Evolutionary conservation across 2,888 invertebrate species (phyloP), one percentile per base, ranked within the genome.

Genomic region (Dryocosmus kuriphilus): DNA sequence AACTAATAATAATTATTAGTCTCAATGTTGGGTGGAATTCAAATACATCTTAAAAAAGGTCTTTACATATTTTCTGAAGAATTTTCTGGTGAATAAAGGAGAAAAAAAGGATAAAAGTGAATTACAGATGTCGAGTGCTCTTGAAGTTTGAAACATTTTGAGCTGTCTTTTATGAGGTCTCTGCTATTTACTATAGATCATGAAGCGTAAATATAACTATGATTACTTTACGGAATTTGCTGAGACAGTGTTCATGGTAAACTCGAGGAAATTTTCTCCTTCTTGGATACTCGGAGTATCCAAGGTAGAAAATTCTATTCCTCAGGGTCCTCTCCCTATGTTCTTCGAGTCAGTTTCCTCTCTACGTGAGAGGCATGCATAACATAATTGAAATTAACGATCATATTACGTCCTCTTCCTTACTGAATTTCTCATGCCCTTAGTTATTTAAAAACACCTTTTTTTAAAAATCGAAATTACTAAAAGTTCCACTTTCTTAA

Each of bases 291-390:
- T 19, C n/a, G 14, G n/a, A 71, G 41, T 41, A 46, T 19, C 41
- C 67, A 46, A 67, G 46, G 46, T n/a, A n/a, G n/a, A n/a, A 65
- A 65, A 65, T 65, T 51, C 30, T 71, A 71, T 65, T 65, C 65
- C 38, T 65, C 24, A 51, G 51, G n/a, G 51, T 32, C 51, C n/a
- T 51, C 51, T 51, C 8, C n/a, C n/a, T n/a, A n/a, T 67, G 30
- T 71, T 51, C 19, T 71, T n/a, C 30, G 22, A 51, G 51, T 46
- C 51, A 71, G 71, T n/a, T 71, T 71, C 14, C 71, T 51, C 27
- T 71, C 71, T 71, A 71, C 71, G 71, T 71, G 71, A 51, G 71
- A 71, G 14, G 71, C 71, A 30, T 71, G 30, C 71, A 55, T 51
- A 51, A 51, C 71, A 32, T 32, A 71, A 46, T 71, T 71, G n/a